A percentile compares a stretch with the other conserved stretches of the same genome.
Evolutionary conservation across 2,797 vertebrate genomes (phyloP).

Genomic region (Onychomys arenicola): DNA sequence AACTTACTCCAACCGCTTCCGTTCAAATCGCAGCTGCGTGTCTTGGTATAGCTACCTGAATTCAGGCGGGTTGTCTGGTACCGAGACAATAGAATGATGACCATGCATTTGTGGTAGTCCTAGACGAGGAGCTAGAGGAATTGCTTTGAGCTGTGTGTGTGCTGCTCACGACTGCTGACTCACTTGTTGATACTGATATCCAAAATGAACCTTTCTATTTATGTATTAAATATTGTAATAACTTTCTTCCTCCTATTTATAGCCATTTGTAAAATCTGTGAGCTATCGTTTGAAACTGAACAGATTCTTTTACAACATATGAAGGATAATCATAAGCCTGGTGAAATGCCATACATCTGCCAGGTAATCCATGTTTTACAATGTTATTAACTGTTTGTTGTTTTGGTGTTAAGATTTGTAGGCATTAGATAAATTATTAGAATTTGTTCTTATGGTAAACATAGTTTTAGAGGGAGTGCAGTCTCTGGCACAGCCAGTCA

Average conservation of each 20-base stretch:
- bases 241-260: conserved; percentile 71
- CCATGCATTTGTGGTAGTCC: conserved; percentile 16
- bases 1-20: conserved; percentile 18
- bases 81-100: not conserved
- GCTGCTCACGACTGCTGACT: not conserved
- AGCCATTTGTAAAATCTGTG: conserved; percentile 99
- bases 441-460: not conserved
- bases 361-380: conserved; percentile 90
- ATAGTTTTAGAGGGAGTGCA: not conserved
- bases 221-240: conserved; percentile 28
- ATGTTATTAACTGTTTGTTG: conserved; percentile 28
- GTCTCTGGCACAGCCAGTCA: conserved; percentile 19
- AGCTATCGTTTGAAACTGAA: conserved; percentile 98
- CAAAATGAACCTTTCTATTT: not conserved
- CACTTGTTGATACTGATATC: not conserved
- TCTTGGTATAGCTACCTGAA: not conserved
- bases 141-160: not conserved
- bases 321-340: conserved; percentile 99
- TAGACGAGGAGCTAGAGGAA: not conserved
- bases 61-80: conserved; percentile 35
- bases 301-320: conserved; percentile 99
- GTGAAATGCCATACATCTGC: conserved; percentile 99
- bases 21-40: conserved; percentile 1
- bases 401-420: conserved; percentile 52
- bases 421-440: not conserved